These are phyloP conservation scores for Tipula helvola DNA, from an alignment of 2,888 invertebrate species.

Conservation along the genomic window DNA sequence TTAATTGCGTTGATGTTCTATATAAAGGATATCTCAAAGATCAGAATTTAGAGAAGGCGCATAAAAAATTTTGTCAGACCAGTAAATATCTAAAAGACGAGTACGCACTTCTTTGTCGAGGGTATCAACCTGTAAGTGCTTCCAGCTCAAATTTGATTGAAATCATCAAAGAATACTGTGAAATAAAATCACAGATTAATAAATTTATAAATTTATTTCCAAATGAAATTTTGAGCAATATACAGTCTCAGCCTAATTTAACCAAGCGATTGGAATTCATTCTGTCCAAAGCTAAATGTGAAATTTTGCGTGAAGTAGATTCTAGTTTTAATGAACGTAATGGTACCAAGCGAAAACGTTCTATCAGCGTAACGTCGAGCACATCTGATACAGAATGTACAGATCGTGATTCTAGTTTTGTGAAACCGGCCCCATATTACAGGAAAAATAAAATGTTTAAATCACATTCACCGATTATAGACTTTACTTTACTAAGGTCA, in stretches of 20 bases:
- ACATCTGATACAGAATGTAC: not conserved
- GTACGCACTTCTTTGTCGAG: not conserved
- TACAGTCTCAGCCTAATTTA: not conserved
- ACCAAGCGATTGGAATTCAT: not conserved
- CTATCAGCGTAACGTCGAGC: not conserved
- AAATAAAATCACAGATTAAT: not conserved
- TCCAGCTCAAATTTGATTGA: not conserved
- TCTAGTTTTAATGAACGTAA: not conserved
- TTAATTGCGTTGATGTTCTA: not conserved
- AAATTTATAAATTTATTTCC: not conserved
- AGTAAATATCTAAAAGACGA: conserved; percentile 5
- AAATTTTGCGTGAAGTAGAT: not conserved
- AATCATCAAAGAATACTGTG: not conserved
- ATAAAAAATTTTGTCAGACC: not conserved
- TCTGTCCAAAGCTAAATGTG: not conserved
- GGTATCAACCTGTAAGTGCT: not conserved
- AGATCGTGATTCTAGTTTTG: not conserved
- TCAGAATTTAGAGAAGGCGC: not conserved
- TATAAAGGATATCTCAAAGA: not conserved
- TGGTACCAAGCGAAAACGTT: not conserved
- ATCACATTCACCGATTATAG: not conserved
- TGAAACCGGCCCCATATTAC: not conserved
- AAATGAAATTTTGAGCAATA: not conserved
- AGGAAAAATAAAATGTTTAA: not conserved
- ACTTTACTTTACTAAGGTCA: not conserved